phyloP scores from a whole-genome alignment of 2,888 invertebrate genomes.

The Rapana venosa region DNA sequence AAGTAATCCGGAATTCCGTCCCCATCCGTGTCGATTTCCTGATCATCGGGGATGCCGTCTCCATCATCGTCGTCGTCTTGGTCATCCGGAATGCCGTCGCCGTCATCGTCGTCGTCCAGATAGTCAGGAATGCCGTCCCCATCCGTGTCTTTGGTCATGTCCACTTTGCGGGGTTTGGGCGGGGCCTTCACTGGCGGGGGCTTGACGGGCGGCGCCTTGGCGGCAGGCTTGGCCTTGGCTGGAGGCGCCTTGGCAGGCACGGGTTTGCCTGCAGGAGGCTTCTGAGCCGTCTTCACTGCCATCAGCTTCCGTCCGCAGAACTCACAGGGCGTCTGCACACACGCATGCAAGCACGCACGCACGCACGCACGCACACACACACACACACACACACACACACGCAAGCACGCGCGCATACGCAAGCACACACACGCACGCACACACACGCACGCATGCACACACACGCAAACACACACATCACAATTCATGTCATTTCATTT shows the following conservation, averaged over 20 bases:
- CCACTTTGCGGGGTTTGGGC: constrained; percentile 49
- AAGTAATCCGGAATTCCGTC: constrained; percentile 61
- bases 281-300: constrained; percentile 49
- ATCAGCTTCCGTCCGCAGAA: constrained; percentile 67
- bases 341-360: background rate
- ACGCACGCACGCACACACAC: background rate
- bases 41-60: constrained; percentile 67
- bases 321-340: constrained; percentile 60
- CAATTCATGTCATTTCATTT: too few relatives aligned
- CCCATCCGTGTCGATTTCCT: constrained; percentile 67
- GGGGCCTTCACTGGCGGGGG: constrained; percentile 33
- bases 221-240: constrained; percentile 44
- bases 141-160: constrained; percentile 58
- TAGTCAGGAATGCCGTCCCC: constrained; percentile 58
- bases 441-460: background rate
- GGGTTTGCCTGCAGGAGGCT: background rate
- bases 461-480: background rate
- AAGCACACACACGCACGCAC: too few relatives aligned
- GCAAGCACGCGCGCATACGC: too few relatives aligned
- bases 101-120: constrained; percentile 56
- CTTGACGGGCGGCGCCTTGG: constrained; percentile 39
- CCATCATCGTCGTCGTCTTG: constrained; percentile 58
- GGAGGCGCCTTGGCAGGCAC: constrained; percentile 37
- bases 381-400: constrained; percentile 1
- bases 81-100: constrained; percentile 72